These are phyloP conservation scores for Henricia sp. DNA, from an alignment of 53 echinoderm and acorn worm genomes.

Conservation along the genomic window DNA sequence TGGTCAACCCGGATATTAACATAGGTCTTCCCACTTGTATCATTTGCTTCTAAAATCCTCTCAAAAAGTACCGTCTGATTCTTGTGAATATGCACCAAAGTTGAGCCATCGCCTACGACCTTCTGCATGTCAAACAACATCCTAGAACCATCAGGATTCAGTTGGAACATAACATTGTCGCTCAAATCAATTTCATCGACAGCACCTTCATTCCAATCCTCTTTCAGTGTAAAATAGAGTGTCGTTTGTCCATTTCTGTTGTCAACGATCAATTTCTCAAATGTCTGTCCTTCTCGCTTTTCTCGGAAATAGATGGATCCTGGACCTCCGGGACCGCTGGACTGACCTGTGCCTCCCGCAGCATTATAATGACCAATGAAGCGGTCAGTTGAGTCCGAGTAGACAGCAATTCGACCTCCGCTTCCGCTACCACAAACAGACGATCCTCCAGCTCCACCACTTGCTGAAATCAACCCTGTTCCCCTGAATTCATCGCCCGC, in stretches of 20 bases:
- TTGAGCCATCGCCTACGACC: constrained; percentile 88
- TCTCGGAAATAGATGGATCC: constrained; percentile 80
- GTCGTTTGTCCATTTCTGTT: constrained; percentile 76
- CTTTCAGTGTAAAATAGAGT: constrained; percentile 82
- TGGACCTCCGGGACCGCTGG: constrained; percentile 75
- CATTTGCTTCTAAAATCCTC: constrained; percentile 68
- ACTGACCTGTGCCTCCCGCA: constrained; percentile 67
- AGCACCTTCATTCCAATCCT: constrained; percentile 68
- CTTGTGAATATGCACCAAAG: constrained; percentile 80
- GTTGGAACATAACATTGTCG: constrained; percentile 81
- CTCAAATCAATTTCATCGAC: constrained; percentile 84
- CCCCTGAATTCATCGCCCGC: constrained; percentile 61
- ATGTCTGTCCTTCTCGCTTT: constrained; percentile 13
- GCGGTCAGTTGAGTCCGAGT: constrained; percentile 48
- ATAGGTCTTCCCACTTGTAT: constrained; percentile 67
- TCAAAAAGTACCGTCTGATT: constrained; percentile 79
- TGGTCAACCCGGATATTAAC: constrained; percentile 75
- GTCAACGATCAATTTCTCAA: constrained; percentile 78
- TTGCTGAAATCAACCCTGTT: constrained; percentile 71
- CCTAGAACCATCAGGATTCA: constrained; percentile 55
- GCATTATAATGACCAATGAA: constrained; percentile 74
- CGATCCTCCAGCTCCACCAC: constrained; percentile 69
- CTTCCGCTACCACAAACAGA: constrained; percentile 77
- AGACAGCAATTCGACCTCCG: constrained; percentile 84
- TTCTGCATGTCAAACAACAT: constrained; percentile 66